These are phyloP conservation scores for Fragum whitleyi DNA, from an alignment of 2,888 invertebrate species.

Conservation along the genomic window DNA sequence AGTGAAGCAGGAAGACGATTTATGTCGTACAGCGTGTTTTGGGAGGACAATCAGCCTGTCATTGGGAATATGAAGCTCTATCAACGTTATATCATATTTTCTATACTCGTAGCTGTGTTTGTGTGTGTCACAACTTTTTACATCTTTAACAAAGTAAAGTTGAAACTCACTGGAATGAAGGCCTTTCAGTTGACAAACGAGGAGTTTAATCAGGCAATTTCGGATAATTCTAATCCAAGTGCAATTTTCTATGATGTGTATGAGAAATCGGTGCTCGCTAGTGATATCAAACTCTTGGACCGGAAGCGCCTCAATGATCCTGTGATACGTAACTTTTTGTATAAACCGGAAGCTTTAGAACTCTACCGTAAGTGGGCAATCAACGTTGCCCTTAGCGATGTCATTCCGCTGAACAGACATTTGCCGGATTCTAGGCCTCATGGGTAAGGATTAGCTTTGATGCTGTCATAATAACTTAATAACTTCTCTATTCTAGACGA, in stretches of 20 bases:
- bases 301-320: conserved; percentile 29
- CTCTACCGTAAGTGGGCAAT: conserved; percentile 59
- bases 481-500: neutral
- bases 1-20: neutral
- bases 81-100: conserved; percentile 41
- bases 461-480: too few species aligned
- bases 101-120: conserved; percentile 20
- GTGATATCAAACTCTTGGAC: conserved; percentile 35
- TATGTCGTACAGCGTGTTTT: conserved; percentile 1
- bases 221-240: conserved; percentile 40
- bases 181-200: conserved; percentile 23
- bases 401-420: conserved; percentile 74
- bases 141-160: conserved; percentile 39
- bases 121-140: conserved; percentile 37
- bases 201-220: conserved; percentile 28
- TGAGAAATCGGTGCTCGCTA: conserved; percentile 40
- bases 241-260: conserved; percentile 54
- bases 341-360: conserved; percentile 27
- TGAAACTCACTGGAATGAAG: conserved; percentile 30
- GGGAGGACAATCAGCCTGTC: neutral
- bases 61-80: conserved; percentile 45
- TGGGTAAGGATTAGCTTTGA: conserved; percentile 68
- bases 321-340: conserved; percentile 26
- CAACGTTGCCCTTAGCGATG: conserved; percentile 75
- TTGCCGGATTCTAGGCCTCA: conserved; percentile 77